Base-by-base conservation (phyloP, 92 coral and sea anemone genomes). In the Plumapathes pennacea region DNA sequence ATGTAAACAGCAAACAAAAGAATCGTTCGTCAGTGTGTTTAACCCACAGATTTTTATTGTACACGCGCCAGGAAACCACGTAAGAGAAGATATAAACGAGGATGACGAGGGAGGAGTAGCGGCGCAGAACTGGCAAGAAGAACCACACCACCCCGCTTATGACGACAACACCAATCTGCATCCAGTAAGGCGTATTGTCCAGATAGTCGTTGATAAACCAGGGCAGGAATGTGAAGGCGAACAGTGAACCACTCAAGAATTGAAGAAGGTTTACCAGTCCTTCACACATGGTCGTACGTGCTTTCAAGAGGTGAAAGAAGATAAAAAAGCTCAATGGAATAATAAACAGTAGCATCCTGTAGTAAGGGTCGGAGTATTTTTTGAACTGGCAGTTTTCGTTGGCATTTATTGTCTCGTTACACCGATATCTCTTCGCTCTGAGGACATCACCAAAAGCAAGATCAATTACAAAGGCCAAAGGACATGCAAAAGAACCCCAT, bases 51-150 rank as follows among this genome's bases (percentile, higher is more conserved):
- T 25, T 42, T 0, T 37, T 25, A 37, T 70, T 31, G 34, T 52
- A 78, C 18, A 78, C 74, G 13, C 61, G 51, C 85, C 79, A 70
- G 36, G 53, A 74, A 11, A 74, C 38, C 2, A 29, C 32, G 39
- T 73, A 73, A 0, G 75, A 31, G 40, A 39, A 73, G 29, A 44
- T 14, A 25, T 50, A 54, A 18, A 73, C 20, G 25, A 54, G 32
- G 4, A 45, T 49, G 5, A 51, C 81, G 14, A 72, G 54, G 0
- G 80, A 72, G 17, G 80, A 25, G 10, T 15, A 48, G 3, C 45
- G 8, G 12, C 81, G 52, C 21, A 73, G 64, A 12, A 73, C 54
- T 0, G 81, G 81, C 32, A 73, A 53, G 36, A 73, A 73, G 13
- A 62, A 0, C 78, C 78, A 71, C 0, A 71, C 32, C 32, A 38